Evolutionary conservation across 1,140 invertebrate species (phyloP).

Genomic region (Wiebesia pumilae): DNA sequence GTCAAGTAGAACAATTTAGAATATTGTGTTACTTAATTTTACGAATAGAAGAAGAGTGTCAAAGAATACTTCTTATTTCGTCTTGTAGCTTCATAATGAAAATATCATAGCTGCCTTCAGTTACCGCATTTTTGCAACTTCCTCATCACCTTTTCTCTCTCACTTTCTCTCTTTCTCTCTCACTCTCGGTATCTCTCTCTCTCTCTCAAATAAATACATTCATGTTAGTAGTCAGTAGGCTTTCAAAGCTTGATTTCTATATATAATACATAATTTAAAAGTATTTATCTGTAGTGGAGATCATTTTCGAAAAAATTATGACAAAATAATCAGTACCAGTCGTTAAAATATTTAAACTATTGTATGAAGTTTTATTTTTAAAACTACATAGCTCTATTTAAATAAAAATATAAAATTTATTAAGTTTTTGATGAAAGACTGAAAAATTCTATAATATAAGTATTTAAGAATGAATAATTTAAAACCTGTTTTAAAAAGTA

Average conservation of each 20-base stretch:
- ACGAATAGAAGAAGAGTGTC: slow-evolving; percentile 52
- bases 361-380: too few species aligned
- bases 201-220: slow-evolving; percentile 5
- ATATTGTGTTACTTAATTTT: slow-evolving; percentile 64
- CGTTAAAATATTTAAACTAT: too few species aligned
- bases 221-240: neutral
- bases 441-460: too few species aligned
- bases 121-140: neutral
- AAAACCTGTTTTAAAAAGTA: too few species aligned
- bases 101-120: slow-evolving; percentile 42
- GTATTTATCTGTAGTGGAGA: neutral
- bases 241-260: neutral
- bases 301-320: neutral
- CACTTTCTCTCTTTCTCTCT: neutral
- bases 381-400: too few species aligned
- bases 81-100: slow-evolving; percentile 55
- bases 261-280: neutral
- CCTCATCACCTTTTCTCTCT: neutral
- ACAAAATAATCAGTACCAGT: too few species aligned
- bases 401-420: too few species aligned
- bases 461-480: too few species aligned
- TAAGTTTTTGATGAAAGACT: too few species aligned
- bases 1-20: slow-evolving; percentile 69
- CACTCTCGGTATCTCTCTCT: too few species aligned
- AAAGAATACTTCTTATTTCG: neutral